Base-by-base conservation (phyloP, 1,140 invertebrate genomes). In the Lepidurus packardi region DNA sequence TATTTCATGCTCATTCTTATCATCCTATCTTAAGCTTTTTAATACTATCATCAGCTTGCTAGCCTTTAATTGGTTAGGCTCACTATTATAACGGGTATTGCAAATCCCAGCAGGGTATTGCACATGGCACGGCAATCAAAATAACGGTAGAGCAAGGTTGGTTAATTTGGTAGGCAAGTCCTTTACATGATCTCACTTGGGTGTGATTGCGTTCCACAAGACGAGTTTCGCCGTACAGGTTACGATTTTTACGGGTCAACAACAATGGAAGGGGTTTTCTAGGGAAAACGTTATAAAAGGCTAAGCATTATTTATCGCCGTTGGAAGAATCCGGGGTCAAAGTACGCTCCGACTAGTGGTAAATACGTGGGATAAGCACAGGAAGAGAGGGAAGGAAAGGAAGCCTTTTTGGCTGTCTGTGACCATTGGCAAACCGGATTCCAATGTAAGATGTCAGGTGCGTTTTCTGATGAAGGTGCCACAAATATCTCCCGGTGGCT, bases 371-470 rank as follows among this genome's bases (percentile, higher is more conserved):
- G 3, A 34, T 34, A 65, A 65, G 53, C 53, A 65, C 21, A 65
- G 53, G 53, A 21, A 9, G 8, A 16, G 53, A n/a, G 34, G 53
- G n/a, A 65, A 65, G 53, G 53, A 21, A 65, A 65, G 53, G 21
- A 16, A 65, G 21, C 53, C 53, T 65, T 21, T 34, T 34, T 34
- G 34, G 34, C 34, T 34, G 13, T n/a, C n/a, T 65, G 53, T 65
- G 53, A 65, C 53, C 53, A 65, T 65, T 65, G 53, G 53, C 53
- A 65, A 65, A 65, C 53, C 53, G 53, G 53, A 65, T 65, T 65
- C 53, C 13, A 8, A 65, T 9, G 53, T 65, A 21, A n/a, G 53
- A 65, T 65, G 13, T 65, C 9, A 65, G 53, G 53, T 65, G 53
- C 53, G 6, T 65, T 13, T 65, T 65, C 16, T 65, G 53, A 21